Evolutionary conservation across 2,113 vertebrate genomes (phyloP), one percentile per base, ranked within the genome.

Genomic region (Amphiprion percula): DNA sequence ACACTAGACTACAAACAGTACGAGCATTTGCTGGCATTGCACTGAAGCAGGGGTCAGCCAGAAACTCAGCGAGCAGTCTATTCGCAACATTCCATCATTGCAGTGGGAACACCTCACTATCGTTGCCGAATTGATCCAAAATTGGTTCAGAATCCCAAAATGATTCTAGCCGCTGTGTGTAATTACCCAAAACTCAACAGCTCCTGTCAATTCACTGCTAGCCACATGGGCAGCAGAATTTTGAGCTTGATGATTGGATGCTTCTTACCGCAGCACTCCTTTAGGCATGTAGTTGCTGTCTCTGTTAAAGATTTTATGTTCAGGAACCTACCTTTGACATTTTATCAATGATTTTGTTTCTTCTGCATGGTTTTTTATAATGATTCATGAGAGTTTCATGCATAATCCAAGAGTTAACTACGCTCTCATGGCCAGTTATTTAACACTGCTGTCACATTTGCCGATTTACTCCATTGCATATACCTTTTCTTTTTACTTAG

Each of bases 101-200:
- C 41, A 76, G 23, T 33, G 11, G 56, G 16, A 55, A 50, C 17
- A 62, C 44, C 53, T 15, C 39, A 12, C 5, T 15, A 17, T 21
- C 26, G 12, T 21, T 79, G 44, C 26, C 73, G 47, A 66, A 86
- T n/a, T 68, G 12, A 83, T 74, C 16, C 16, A 46, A 73, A 73
- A 74, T 60, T 19, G n/a, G 62, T 73, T 70, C 46, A 72, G 46
- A 84, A 85, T 72, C 37, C 37, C 47, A 72, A 84, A 83, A 58
- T 71, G 50, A 66, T 72, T 70, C 4, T 19, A 63, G 65, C 28
- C 28, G 56, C 66, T 80, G 21, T 55, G 66, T 60, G 24, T 73
- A 74, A 66, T 70, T 73, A 75, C 26, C 44, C 11, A 41, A 71
- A 58, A 39, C 21, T 55, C 24, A 73, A 17, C 61, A n/a, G 84